phyloP scores from a whole-genome alignment of 2,888 invertebrate genomes.

The Kryphioiulus occultus region DNA sequence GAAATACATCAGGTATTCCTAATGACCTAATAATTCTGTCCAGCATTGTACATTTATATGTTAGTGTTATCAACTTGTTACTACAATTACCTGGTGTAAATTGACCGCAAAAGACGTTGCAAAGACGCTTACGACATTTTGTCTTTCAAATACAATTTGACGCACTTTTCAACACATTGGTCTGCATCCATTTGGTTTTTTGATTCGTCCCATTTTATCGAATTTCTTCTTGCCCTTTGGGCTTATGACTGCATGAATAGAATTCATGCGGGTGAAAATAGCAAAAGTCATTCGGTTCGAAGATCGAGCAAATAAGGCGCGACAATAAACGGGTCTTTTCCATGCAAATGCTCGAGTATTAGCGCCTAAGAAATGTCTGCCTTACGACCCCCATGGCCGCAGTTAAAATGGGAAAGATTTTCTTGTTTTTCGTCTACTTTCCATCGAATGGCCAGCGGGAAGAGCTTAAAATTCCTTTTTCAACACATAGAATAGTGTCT shows the following conservation, averaged over 20 bases:
- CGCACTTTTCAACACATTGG: not conserved
- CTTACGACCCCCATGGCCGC: not conserved
- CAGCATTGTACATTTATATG: too few species aligned
- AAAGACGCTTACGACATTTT: not conserved
- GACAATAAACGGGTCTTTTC: conserved; percentile 20
- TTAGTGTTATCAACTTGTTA: too few species aligned
- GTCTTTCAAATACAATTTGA: not conserved
- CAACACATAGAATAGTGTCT: not conserved
- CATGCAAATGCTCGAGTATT: conserved; percentile 7
- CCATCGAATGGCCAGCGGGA: not conserved
- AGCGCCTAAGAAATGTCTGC: not conserved
- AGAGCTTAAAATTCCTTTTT: conserved; percentile 7
- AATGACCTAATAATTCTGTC: too few species aligned
- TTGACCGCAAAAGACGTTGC: not conserved
- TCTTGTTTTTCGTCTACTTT: not conserved
- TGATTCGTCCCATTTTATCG: not conserved
- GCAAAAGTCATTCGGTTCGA: not conserved
- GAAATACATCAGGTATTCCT: too few species aligned
- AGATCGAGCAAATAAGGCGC: not conserved
- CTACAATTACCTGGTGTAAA: too few species aligned
- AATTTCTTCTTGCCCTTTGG: conserved; percentile 16
- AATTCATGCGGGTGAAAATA: not conserved
- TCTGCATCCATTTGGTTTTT: not conserved
- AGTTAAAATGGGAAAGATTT: not conserved
- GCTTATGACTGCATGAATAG: not conserved